Conservation (phyloP, 2,888 invertebrate genomes). For the Sminthurinus aureus region DNA sequence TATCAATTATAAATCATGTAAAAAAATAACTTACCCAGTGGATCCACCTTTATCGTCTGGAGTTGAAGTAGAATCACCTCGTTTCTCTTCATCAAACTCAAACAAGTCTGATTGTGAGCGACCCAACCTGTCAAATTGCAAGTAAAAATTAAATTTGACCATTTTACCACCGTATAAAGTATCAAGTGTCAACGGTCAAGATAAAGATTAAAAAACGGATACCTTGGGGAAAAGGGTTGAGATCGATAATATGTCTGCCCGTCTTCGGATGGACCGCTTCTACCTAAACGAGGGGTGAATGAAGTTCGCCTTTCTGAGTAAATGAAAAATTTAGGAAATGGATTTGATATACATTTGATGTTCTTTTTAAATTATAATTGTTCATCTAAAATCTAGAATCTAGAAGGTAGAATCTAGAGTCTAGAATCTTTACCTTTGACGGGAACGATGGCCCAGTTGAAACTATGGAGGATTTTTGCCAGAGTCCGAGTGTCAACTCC, state of each 20-base stretch:
- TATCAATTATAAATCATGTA: too few relatives aligned
- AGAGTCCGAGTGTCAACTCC: constrained; percentile 52
- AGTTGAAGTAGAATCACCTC: neutral
- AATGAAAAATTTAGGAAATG: neutral
- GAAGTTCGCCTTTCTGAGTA: constrained; percentile 27
- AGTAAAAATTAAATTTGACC: too few relatives aligned
- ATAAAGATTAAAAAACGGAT: neutral
- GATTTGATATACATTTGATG: neutral
- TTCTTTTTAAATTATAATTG: neutral
- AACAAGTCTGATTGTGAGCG: neutral
- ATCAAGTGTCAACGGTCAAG: neutral
- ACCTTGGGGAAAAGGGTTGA: constrained; percentile 33
- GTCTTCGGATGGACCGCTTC: constrained; percentile 19
- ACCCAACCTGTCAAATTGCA: neutral
- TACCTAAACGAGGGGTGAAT: constrained; percentile 31
- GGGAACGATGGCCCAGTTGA: constrained; percentile 59
- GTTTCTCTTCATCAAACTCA: neutral
- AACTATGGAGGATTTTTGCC: constrained; percentile 57
- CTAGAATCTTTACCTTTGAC: constrained; percentile 56
- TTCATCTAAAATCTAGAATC: neutral
- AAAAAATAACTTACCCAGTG: too few relatives aligned
- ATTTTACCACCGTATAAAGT: too few relatives aligned
- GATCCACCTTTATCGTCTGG: neutral
- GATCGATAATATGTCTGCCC: constrained; percentile 14
- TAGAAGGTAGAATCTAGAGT: neutral